Evolutionary conservation across 2,888 invertebrate genomes (phyloP).

Genomic region (Lampropteryx suffumata): DNA sequence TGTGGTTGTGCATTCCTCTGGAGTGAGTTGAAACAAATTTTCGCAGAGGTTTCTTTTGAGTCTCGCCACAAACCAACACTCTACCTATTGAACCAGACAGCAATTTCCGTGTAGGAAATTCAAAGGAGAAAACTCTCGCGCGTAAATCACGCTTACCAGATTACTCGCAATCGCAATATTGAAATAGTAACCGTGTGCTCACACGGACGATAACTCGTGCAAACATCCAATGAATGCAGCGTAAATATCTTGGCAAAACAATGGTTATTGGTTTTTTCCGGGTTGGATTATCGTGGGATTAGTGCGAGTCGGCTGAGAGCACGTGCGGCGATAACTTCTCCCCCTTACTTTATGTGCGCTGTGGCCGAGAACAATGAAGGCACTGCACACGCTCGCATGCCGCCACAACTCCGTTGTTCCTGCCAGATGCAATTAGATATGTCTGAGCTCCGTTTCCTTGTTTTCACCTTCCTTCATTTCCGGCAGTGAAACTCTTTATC

Average conservation of each 20-base stretch:
- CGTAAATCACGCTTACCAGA: conserved; percentile 54
- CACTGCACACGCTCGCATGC: conserved; percentile 48
- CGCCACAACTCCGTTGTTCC: conserved; percentile 46
- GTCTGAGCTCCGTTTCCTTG: conserved; percentile 54
- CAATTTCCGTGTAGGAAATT: conserved; percentile 18
- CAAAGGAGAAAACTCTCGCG: conserved; percentile 42
- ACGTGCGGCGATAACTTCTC: conserved; percentile 62
- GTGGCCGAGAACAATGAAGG: conserved; percentile 52
- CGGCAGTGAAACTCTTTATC: conserved; percentile 58
- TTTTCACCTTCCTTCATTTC: conserved; percentile 52
- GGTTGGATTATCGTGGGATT: conserved; percentile 73
- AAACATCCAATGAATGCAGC: conserved; percentile 62
- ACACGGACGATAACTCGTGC: conserved; percentile 62
- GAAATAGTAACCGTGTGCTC: conserved; percentile 58
- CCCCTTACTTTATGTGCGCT: conserved; percentile 31
- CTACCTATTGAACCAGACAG: conserved; percentile 21
- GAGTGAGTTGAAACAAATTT: conserved; percentile 45
- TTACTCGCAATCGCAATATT: conserved; percentile 49
- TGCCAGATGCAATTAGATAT: conserved; percentile 61
- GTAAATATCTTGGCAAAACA: conserved; percentile 70
- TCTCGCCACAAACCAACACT: conserved; percentile 32
- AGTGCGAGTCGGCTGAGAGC: conserved; percentile 52
- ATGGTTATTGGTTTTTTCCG: conserved; percentile 74
- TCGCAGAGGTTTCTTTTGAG: conserved; percentile 27
- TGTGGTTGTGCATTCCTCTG: conserved; percentile 53